These are phyloP conservation scores for Vesta saturnalis DNA, from an alignment of 2,888 invertebrate species.

Conservation along the genomic window DNA sequence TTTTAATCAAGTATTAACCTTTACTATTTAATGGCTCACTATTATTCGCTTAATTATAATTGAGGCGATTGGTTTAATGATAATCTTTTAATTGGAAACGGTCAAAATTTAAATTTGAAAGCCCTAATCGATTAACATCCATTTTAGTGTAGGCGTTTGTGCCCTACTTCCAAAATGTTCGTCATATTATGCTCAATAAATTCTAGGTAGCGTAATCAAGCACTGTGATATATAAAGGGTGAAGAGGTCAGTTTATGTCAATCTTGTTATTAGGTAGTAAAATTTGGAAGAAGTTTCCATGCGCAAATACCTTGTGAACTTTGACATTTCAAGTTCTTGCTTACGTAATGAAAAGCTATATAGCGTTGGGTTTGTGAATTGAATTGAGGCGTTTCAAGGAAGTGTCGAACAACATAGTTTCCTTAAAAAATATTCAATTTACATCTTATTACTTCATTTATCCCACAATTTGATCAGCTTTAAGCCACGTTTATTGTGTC, in stretches of 20 bases:
- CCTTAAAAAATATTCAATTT: too few species aligned
- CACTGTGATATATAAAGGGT: background rate
- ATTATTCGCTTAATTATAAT: background rate
- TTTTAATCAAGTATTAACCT: constrained; percentile 6
- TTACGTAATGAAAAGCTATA: background rate
- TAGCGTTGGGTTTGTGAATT: too few species aligned
- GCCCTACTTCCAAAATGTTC: constrained; percentile 19
- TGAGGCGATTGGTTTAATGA: background rate
- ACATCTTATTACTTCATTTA: too few species aligned
- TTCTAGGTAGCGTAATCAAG: background rate
- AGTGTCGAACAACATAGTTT: too few species aligned
- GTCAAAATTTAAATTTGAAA: constrained; percentile 6
- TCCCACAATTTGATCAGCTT: too few species aligned
- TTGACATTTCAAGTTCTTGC: background rate
- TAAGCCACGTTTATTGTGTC: too few species aligned
- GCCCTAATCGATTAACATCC: constrained; percentile 13
- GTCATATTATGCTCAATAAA: background rate
- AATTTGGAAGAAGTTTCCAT: background rate
- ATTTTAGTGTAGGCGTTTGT: constrained; percentile 24
- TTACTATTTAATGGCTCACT: background rate
- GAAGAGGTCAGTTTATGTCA: background rate
- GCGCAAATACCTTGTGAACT: background rate
- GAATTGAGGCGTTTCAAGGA: too few species aligned
- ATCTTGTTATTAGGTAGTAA: background rate
- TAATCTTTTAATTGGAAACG: constrained; percentile 6